These are phyloP conservation scores for Quadriops clusia DNA, from an alignment of 2,888 invertebrate genomes.

Conservation along the genomic window DNA sequence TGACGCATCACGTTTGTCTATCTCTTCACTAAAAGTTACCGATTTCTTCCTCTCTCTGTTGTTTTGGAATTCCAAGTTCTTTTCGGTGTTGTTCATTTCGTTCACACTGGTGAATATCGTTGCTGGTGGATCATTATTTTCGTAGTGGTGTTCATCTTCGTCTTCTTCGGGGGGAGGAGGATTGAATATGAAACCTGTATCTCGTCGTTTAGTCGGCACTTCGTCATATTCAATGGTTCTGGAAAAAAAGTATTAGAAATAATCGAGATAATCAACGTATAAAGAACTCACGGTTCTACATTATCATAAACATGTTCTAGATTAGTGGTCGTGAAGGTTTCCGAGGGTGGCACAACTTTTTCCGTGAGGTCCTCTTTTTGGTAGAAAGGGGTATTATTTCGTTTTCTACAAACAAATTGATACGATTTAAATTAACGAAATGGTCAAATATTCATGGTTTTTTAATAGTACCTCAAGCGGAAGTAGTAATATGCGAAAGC, in stretches of 20 bases:
- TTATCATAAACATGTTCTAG: too few relatives aligned
- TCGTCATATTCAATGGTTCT: too few relatives aligned
- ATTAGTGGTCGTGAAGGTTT: too few relatives aligned
- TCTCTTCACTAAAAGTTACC: slow-evolving; percentile 37
- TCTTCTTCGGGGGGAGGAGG: slow-evolving; percentile 15
- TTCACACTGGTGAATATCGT: slow-evolving; percentile 23
- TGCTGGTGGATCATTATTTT: slow-evolving; percentile 14
- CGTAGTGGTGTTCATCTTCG: slow-evolving; percentile 6
- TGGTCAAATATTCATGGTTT: background rate
- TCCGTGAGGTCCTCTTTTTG: too few relatives aligned
- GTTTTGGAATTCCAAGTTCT: slow-evolving; percentile 27
- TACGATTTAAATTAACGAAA: background rate
- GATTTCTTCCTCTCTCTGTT: too few relatives aligned
- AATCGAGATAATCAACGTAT: too few relatives aligned
- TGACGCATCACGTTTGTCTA: slow-evolving; percentile 34
- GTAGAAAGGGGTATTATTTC: too few relatives aligned
- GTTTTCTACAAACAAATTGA: too few relatives aligned
- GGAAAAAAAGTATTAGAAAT: too few relatives aligned
- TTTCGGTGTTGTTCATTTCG: too few relatives aligned
- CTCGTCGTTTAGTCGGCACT: slow-evolving; percentile 22
- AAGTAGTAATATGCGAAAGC: slow-evolving; percentile 25
- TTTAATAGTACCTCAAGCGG: slow-evolving; percentile 24
- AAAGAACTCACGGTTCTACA: too few relatives aligned
- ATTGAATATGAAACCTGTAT: slow-evolving; percentile 23
- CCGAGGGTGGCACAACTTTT: too few relatives aligned